These are phyloP conservation scores for Nipponacmea schrenckii DNA, from an alignment of 2,888 invertebrate genomes.

Conservation along the genomic window DNA sequence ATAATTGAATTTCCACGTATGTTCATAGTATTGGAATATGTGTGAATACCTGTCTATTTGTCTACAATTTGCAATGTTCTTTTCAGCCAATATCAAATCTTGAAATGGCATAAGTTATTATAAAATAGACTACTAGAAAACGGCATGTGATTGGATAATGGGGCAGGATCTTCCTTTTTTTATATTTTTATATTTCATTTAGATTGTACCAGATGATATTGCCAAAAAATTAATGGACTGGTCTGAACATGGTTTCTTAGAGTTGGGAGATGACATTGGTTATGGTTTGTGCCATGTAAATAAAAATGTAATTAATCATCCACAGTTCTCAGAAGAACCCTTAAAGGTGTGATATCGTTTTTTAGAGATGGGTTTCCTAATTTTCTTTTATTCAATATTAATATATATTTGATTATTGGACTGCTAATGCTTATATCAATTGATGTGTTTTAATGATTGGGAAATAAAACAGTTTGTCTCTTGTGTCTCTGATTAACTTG, in stretches of 20 bases:
- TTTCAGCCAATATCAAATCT: background rate
- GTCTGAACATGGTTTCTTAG: slow-evolving; percentile 58
- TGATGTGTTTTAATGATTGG: no score
- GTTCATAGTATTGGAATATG: background rate
- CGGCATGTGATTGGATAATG: no score
- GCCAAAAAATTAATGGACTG: slow-evolving; percentile 56
- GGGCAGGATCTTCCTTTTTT: no score
- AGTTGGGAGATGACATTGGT: slow-evolving; percentile 55
- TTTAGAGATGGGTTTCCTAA: no score
- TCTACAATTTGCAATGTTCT: no score
- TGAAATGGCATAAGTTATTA: no score
- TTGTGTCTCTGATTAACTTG: no score
- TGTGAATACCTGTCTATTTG: background rate
- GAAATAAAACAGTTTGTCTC: no score
- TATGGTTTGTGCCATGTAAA: slow-evolving; percentile 56
- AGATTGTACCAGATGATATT: slow-evolving; percentile 57
- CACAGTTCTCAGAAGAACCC: slow-evolving; percentile 56
- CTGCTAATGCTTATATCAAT: no score
- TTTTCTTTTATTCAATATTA: no score
- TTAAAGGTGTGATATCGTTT: slow-evolving; percentile 39
- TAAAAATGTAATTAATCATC: slow-evolving; percentile 50
- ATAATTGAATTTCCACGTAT: background rate
- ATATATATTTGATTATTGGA: no score
- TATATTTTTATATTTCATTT: slow-evolving; percentile 9
- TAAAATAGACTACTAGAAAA: no score